phyloP scores from a whole-genome alignment of 2,113 vertebrate genomes.

The Actinemys pallida region DNA sequence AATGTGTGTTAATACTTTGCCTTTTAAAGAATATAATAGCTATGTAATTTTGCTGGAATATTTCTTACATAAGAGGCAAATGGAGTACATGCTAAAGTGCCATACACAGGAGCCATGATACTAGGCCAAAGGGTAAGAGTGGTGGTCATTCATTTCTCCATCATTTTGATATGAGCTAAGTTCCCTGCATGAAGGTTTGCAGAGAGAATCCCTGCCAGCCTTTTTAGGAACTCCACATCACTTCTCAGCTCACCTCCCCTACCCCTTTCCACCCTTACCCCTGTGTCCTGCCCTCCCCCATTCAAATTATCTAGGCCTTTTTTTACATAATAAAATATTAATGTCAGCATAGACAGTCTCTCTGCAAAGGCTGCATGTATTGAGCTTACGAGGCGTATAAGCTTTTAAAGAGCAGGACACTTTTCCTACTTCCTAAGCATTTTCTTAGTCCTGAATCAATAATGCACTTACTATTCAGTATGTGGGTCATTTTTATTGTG shows the following conservation, averaged over 20 bases:
- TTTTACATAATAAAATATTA: constrained; percentile 91
- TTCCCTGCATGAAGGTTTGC: not conserved
- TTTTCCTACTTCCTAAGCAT: constrained; percentile 85
- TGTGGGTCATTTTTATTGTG: not conserved
- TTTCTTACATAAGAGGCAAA: not conserved
- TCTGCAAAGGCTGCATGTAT: constrained; percentile 78
- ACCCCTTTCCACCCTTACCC: not conserved
- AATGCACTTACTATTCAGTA: constrained; percentile 70
- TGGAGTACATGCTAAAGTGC: rapidly evolving
- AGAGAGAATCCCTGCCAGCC: not conserved
- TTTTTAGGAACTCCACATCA: not conserved
- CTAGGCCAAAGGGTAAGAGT: not conserved
- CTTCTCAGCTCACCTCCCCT: not conserved
- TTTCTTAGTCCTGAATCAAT: constrained; percentile 84
- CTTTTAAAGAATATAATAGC: not conserved
- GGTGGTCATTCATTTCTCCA: not conserved
- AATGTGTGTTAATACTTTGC: not conserved
- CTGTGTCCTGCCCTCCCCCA: constrained; percentile 44
- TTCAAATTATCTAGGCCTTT: constrained; percentile 64
- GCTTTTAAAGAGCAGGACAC: constrained; percentile 84
- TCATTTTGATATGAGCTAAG: not conserved
- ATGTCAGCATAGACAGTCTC: constrained; percentile 86
- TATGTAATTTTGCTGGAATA: not conserved
- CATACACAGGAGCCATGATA: not conserved
- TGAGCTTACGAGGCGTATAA: constrained; percentile 72